Evolutionary conservation across 2,888 invertebrate genomes (phyloP).

Genomic region (Erpobdella octoculata): DNA sequence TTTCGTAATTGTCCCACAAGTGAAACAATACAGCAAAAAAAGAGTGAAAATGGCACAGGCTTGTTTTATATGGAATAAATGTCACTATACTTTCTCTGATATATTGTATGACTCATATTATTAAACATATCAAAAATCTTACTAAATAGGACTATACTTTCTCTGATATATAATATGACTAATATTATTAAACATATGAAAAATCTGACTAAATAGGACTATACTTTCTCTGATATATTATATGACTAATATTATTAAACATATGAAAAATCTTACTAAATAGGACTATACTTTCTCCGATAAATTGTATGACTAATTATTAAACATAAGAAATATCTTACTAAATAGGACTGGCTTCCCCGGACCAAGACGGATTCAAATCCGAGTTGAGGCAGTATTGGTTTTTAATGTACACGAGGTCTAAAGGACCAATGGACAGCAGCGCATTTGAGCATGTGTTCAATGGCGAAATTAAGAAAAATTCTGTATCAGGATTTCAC

Average conservation of each 20-base stretch:
- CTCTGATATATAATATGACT: too few species aligned
- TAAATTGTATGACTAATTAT: too few species aligned
- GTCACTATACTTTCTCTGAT: too few species aligned
- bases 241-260: too few species aligned
- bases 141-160: too few species aligned
- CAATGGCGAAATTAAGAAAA: slow-evolving; percentile 68
- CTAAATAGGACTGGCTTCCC: slow-evolving; percentile 2
- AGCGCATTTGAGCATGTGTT: slow-evolving; percentile 89
- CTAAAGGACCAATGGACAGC: slow-evolving; percentile 63
- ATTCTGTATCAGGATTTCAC: slow-evolving; percentile 70
- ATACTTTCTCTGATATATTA: neutral
- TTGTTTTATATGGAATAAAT: too few species aligned
- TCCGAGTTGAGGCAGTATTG: slow-evolving; percentile 51
- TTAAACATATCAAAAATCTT: too few species aligned
- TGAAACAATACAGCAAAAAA: too few species aligned
- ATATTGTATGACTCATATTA: too few species aligned
- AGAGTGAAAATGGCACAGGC: too few species aligned
- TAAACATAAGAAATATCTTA: neutral
- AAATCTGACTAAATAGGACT: neutral
- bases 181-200: too few species aligned
- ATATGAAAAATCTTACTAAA: neutral
- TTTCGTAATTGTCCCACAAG: too few species aligned
- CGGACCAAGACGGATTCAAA: slow-evolving; percentile 40
- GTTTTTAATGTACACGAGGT: slow-evolving; percentile 62
- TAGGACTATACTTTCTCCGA: neutral